A percentile compares a stretch with the other conserved stretches of the same genome.
Conservation (phyloP, 1,140 invertebrate genomes). For the Drosophila littoralis region DNA sequence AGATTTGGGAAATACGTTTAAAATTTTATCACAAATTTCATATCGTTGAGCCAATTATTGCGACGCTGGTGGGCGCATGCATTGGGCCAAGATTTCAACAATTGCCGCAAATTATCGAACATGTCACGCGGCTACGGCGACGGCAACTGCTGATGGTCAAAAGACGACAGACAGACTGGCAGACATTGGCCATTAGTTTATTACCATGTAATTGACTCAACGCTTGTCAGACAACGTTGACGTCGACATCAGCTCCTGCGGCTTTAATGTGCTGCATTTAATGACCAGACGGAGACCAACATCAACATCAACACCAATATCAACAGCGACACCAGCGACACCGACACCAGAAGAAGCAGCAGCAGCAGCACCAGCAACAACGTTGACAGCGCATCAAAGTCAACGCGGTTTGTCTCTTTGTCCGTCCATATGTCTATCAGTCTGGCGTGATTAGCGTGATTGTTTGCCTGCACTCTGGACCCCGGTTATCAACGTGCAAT, state of each 20-base stretch:
- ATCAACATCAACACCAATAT: slow-evolving; percentile 27
- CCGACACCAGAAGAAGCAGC: slow-evolving; percentile 9
- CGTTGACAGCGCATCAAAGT: slow-evolving; percentile 74
- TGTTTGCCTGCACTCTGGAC: slow-evolving; percentile 63
- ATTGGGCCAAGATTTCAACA: slow-evolving; percentile 66
- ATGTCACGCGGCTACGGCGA: slow-evolving; percentile 46
- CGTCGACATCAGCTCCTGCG: slow-evolving; percentile 58
- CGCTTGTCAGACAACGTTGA: slow-evolving; percentile 65
- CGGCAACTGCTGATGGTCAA: slow-evolving; percentile 40
- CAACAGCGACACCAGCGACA: slow-evolving; percentile 33
- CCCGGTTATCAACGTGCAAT: slow-evolving; percentile 55
- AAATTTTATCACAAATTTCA: slow-evolving; percentile 23
- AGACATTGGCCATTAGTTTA: slow-evolving; percentile 71
- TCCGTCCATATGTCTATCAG: slow-evolving; percentile 7
- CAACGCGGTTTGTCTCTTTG: slow-evolving; percentile 57
- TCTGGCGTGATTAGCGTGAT: slow-evolving; percentile 68
- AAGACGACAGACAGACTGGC: slow-evolving; percentile 15
- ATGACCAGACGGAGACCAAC: slow-evolving; percentile 57
- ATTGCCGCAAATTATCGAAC: slow-evolving; percentile 67
- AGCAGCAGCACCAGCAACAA: slow-evolving; percentile 23
- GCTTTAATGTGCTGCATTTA: slow-evolving; percentile 80
- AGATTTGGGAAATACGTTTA: slow-evolving; percentile 2
- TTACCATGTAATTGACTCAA: slow-evolving; percentile 82
- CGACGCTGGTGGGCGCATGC: slow-evolving; percentile 26
- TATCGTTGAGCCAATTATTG: slow-evolving; percentile 60